phyloP scores from a whole-genome alignment of 2,888 invertebrate genomes.

The Synanthedon vespiformis region DNA sequence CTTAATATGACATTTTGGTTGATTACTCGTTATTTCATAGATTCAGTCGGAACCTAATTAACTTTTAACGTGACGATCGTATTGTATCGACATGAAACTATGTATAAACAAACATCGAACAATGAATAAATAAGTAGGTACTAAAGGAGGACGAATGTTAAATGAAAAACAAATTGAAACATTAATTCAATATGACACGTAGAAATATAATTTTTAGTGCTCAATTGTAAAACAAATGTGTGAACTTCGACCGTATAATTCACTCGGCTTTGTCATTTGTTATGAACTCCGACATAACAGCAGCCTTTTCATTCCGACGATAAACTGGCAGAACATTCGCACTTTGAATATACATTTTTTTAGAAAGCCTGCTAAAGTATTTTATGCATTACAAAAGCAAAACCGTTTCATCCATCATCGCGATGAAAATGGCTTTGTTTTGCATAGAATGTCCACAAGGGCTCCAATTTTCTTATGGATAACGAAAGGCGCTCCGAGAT shows the following conservation, averaged over 20 bases:
- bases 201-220: background rate
- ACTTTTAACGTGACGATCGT: too few species aligned
- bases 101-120: too few species aligned
- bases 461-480: constrained; percentile 18
- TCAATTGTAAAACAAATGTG: background rate
- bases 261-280: background rate
- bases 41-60: too few species aligned
- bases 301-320: background rate
- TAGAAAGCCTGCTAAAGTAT: constrained; percentile 6
- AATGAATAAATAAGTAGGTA: too few species aligned
- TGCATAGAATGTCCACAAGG: constrained; percentile 25
- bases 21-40: too few species aligned
- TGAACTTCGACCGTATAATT: background rate
- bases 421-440: constrained; percentile 34
- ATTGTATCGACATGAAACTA: too few species aligned
- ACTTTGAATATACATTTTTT: constrained; percentile 19
- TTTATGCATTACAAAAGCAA: constrained; percentile 23
- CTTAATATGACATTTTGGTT: too few species aligned
- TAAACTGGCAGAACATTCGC: constrained; percentile 4
- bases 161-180: background rate
- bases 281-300: background rate
- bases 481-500: constrained; percentile 27
- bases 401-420: constrained; percentile 30
- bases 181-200: background rate
- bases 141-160: too few species aligned